phyloP scores from a whole-genome alignment of 2,888 invertebrate species.

The Mythimna lalbum region DNA sequence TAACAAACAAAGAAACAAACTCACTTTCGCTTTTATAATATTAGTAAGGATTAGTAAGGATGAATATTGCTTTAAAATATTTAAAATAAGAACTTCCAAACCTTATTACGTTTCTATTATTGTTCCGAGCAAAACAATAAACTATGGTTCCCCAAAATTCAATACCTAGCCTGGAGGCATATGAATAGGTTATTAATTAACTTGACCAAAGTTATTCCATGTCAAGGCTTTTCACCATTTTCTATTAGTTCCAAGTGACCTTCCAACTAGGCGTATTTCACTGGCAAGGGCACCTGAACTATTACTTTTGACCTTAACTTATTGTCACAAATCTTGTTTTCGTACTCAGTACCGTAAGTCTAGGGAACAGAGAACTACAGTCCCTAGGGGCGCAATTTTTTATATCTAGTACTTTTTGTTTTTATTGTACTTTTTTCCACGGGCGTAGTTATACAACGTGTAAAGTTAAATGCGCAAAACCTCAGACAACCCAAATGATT shows the following conservation, averaged over 20 bases:
- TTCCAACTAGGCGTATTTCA: constrained; percentile 48
- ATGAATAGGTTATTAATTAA: constrained; percentile 45
- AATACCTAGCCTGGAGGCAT: constrained; percentile 26
- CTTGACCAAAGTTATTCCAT: constrained; percentile 39
- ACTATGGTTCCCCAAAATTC: constrained; percentile 17
- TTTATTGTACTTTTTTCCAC: too few relatives aligned
- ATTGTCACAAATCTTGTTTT: constrained; percentile 50
- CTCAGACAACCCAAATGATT: too few relatives aligned
- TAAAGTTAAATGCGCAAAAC: too few relatives aligned
- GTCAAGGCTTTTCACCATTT: constrained; percentile 56
- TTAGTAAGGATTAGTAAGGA: too few relatives aligned
- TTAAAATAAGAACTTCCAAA: constrained; percentile 16
- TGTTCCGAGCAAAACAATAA: constrained; percentile 8
- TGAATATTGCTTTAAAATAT: not conserved
- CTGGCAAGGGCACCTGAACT: constrained; percentile 52
- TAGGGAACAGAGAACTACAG: too few relatives aligned
- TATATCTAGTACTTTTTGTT: too few relatives aligned
- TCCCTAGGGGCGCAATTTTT: too few relatives aligned
- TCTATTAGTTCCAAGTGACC: constrained; percentile 51
- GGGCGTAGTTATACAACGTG: too few relatives aligned
- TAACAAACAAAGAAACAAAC: too few relatives aligned
- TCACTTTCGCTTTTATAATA: too few relatives aligned
- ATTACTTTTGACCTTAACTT: constrained; percentile 48
- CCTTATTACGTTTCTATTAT: not conserved
- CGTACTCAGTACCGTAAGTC: too few relatives aligned